Evolutionary conservation across 1,140 invertebrate genomes (phyloP), one percentile per base, ranked within the genome.

Genomic region (Rhizoglyphus robini): DNA sequence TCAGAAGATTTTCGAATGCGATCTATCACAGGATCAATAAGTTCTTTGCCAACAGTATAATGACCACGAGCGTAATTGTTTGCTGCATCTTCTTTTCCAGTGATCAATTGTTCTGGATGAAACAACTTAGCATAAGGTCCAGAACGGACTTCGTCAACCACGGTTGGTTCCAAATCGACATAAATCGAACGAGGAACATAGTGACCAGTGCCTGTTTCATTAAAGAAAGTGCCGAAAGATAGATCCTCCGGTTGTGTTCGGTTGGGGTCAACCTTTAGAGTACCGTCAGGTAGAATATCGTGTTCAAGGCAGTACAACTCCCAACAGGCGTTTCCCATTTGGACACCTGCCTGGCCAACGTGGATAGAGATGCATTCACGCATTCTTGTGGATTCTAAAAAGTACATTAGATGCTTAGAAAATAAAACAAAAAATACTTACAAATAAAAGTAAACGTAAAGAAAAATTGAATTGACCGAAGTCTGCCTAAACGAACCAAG

Each of bases 291-390:
- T 41, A 63, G 41, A 64, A 68, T 69, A 25, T 49, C 54, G 78
- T 90, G 88, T 75, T 91, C 89, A 70, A 91, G 76, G 74, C 89
- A 91, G 78, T 90, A 91, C 62, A 93, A 79, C 74, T 92, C 89
- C 82, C 82, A 83, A 71, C 81, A 83, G 46, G 82, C 86, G 74
- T 90, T 90, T 68, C 88, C 89, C 73, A 91, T 89, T 77, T 92
- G 89, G 3, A 89, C 87, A 54, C 88, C 88, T 66, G 88, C 88
- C 77, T 92, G 88, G 49, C 88, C 88, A 71, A 91, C 83, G 76
- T 91, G 88, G 67, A 90, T 82, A 70, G 85, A 88, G 71, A 91
- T 87, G 73, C 86, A 88, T 81, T 91, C 88, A 66, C 79, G 73
- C 79, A 65, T 64, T 57, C 51, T 64, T 8, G 1, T 8, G 41